phyloP scores from a whole-genome alignment of 2,113 vertebrate genomes.

The Vidua macroura region DNA sequence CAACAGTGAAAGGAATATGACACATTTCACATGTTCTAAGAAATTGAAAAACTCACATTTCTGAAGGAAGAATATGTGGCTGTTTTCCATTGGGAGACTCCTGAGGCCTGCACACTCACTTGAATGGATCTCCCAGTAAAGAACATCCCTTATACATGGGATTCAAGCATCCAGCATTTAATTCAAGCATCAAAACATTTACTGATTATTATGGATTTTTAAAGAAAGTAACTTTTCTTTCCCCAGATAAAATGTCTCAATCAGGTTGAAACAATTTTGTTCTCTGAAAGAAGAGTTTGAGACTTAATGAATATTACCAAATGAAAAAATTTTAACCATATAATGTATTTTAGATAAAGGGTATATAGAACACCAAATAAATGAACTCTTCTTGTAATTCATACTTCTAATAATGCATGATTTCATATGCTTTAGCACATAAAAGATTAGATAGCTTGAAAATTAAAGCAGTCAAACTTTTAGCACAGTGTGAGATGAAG shows the following conservation, averaged over 20 bases:
- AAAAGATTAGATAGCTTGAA: constrained; percentile 56
- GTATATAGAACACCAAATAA: constrained; percentile 41
- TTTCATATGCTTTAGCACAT: constrained; percentile 43
- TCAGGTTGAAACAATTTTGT: constrained; percentile 12
- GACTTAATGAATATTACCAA: neutral
- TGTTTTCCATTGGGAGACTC: neutral
- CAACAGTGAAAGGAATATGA: constrained; percentile 19
- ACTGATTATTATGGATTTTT: neutral
- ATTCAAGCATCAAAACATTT: neutral
- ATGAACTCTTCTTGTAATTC: constrained; percentile 23
- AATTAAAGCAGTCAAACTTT: constrained; percentile 56
- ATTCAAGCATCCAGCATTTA: neutral
- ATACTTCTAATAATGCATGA: constrained; percentile 11
- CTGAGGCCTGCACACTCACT: neutral
- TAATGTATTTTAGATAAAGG: constrained; percentile 24
- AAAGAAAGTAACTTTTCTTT: neutral
- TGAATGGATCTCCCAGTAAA: neutral
- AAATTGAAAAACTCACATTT: neutral
- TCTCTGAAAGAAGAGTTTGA: constrained; percentile 15
- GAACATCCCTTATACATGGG: neutral
- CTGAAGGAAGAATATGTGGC: neutral
- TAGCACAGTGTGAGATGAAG: constrained; percentile 30
- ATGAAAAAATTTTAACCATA: neutral
- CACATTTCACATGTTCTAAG: constrained; percentile 5
- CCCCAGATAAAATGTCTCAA: neutral